Percentiles rank a stretch among this genome's conserved stretches.
These are phyloP conservation scores for Aphis gossypii DNA, from an alignment of 1,140 invertebrate species.

Conservation along the genomic window DNA sequence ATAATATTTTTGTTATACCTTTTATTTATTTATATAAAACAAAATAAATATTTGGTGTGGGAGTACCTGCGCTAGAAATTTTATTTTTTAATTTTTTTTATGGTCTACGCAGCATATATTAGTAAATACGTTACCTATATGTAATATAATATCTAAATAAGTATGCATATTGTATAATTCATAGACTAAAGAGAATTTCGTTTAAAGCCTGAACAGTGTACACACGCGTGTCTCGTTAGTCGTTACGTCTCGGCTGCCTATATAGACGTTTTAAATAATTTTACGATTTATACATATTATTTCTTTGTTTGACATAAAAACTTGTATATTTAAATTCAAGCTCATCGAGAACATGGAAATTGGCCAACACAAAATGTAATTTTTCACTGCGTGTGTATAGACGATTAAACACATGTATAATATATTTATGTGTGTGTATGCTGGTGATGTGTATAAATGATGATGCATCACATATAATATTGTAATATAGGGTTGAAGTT, in stretches of 20 bases:
- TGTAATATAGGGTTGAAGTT: not conserved
- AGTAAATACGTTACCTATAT: too few relatives aligned
- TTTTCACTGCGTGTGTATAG: not conserved
- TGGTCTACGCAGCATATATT: too few relatives aligned
- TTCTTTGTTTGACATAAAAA: slow-evolving; percentile 1
- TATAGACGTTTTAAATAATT: not conserved
- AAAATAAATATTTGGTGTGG: too few relatives aligned
- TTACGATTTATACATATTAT: not conserved
- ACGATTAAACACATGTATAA: not conserved
- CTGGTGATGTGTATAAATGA: not conserved
- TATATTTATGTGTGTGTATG: too few relatives aligned
- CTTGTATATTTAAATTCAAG: slow-evolving; percentile 20
- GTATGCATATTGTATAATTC: too few relatives aligned
- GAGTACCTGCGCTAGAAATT: too few relatives aligned
- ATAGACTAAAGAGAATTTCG: not conserved
- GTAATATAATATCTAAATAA: too few relatives aligned
- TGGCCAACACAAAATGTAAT: not conserved
- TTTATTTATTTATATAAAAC: too few relatives aligned
- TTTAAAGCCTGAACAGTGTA: not conserved
- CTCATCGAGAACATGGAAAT: not conserved
- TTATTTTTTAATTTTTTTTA: too few relatives aligned
- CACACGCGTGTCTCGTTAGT: too few relatives aligned
- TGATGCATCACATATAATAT: not conserved
- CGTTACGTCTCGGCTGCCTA: not conserved
- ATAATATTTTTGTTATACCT: too few relatives aligned